phyloP scores from a whole-genome alignment of 1,140 invertebrate genomes.

The fruit fly (Drosophila melanogaster) region Release_6_plus_ISO1_MT NT_033779.5:20327501-20328000 shows the following conservation, averaged over 20 bases:
- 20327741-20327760: slow-evolving; percentile 77
- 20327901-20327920: slow-evolving; percentile 14
- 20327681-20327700: slow-evolving; percentile 77
- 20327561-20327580: slow-evolving; percentile 76
- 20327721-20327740: slow-evolving; percentile 44
- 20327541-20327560: slow-evolving; percentile 60
- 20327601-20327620: slow-evolving; percentile 52
- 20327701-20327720: slow-evolving; percentile 36
- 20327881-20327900: slow-evolving; percentile 25
- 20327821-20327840: slow-evolving; percentile 81
- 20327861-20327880: slow-evolving; percentile 76
- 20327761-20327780: slow-evolving; percentile 7
- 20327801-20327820: slow-evolving; percentile 39
- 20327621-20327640: slow-evolving; percentile 43
- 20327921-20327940: not conserved
- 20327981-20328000: slow-evolving; percentile 58
- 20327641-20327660: slow-evolving; percentile 29
- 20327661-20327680: slow-evolving; percentile 48
- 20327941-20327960: slow-evolving; percentile 63
- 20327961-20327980: slow-evolving; percentile 80
- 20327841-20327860: slow-evolving; percentile 82
- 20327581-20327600: slow-evolving; percentile 14
- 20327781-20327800: slow-evolving; percentile 42
- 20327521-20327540: slow-evolving; percentile 61
- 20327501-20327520: not conserved